Percentiles rank a stretch among this genome's conserved stretches.
Conservation (phyloP, 2,113 vertebrate genomes). For the Myrmophylax atrothorax region DNA sequence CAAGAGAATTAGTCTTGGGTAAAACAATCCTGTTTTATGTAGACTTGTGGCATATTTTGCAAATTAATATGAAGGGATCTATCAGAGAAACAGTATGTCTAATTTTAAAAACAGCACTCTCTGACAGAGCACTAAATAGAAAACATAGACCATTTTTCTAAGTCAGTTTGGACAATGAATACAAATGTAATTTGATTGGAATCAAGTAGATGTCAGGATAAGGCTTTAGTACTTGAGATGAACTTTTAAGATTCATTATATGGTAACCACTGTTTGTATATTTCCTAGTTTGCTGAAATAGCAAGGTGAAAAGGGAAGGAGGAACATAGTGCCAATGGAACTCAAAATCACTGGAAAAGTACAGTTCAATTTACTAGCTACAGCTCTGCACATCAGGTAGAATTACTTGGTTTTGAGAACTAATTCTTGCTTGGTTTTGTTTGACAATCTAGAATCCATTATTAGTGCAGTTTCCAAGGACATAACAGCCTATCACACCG, state of each 20-base stretch:
- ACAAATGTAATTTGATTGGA: background rate
- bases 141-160: background rate
- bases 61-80: background rate
- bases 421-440: slow-evolving; percentile 29
- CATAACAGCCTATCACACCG: slow-evolving; percentile 87
- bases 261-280: background rate
- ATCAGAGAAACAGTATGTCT: background rate
- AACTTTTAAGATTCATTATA: background rate
- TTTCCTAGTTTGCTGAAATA: background rate
- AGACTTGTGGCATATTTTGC: background rate
- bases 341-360: background rate
- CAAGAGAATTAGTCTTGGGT: background rate
- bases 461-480: slow-evolving; percentile 79
- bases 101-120: background rate
- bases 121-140: background rate
- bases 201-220: background rate
- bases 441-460: slow-evolving; percentile 76
- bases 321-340: background rate
- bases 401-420: background rate
- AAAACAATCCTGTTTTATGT: background rate
- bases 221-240: background rate
- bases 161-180: background rate
- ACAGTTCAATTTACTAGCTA: background rate
- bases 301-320: background rate
- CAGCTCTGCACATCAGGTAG: background rate